phyloP scores from a whole-genome alignment of 2,113 vertebrate species.

The Corythornis vintsioides region DNA sequence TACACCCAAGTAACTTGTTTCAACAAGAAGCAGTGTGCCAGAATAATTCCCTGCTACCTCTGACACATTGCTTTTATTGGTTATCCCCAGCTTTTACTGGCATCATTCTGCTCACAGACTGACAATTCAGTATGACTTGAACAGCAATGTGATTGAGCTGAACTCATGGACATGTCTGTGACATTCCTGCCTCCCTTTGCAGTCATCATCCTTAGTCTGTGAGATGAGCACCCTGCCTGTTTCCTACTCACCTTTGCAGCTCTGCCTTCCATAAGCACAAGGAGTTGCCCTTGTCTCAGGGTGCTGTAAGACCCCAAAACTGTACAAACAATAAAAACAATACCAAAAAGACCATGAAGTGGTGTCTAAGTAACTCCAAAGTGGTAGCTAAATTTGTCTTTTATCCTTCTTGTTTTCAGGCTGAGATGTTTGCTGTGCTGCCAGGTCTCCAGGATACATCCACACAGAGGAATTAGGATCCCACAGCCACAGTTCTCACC shows the following conservation, averaged over 20 bases:
- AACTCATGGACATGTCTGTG: neutral
- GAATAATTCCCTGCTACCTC: neutral
- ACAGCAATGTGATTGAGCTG: neutral
- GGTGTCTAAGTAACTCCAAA: neutral
- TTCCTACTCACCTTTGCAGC: neutral
- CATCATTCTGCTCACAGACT: neutral
- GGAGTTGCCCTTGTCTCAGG: accelerated
- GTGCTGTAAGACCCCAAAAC: neutral
- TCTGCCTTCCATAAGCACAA: neutral
- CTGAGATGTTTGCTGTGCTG: neutral
- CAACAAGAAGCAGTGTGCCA: neutral
- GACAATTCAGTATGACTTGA: neutral
- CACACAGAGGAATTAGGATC: neutral
- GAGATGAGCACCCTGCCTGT: neutral
- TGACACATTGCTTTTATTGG: neutral
- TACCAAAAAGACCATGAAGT: neutral
- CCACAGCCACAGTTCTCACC: neutral
- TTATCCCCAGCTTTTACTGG: neutral
- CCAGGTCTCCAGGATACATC: neutral
- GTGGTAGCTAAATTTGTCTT: neutral
- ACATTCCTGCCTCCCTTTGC: neutral
- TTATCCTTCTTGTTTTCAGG: neutral
- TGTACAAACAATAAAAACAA: neutral
- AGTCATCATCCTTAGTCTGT: neutral
- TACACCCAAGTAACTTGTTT: neutral